phyloP scores from a whole-genome alignment of 2,888 invertebrate genomes.

The Aleiodes alternator region DNA sequence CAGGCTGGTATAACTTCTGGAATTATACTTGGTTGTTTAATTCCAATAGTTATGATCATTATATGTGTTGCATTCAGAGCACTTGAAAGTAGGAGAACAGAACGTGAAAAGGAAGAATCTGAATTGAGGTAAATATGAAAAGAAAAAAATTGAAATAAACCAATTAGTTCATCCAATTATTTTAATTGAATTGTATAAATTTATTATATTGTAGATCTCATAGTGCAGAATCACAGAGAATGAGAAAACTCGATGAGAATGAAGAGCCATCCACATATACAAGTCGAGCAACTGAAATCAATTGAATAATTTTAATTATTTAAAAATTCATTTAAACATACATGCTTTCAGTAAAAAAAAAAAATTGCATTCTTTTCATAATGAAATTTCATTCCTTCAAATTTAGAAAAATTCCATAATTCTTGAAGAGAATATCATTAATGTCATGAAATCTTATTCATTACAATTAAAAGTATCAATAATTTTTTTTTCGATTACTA shows the following conservation, averaged over 20 bases:
- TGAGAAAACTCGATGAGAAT: conserved; percentile 65
- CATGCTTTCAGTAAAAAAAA: not conserved
- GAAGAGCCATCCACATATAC: conserved; percentile 58
- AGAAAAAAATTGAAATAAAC: conserved; percentile 42
- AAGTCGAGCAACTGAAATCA: conserved; percentile 65
- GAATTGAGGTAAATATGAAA: conserved; percentile 68
- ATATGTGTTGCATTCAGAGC: conserved; percentile 82
- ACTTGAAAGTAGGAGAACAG: conserved; percentile 77
- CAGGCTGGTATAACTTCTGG: conserved; percentile 87
- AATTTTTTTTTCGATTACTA: too few species aligned
- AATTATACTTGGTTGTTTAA: conserved; percentile 85
- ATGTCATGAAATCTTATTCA: too few species aligned
- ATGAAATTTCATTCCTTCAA: not conserved
- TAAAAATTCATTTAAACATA: not conserved
- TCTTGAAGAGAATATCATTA: too few species aligned
- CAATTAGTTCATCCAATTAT: not conserved
- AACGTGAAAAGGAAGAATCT: conserved; percentile 76
- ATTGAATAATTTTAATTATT: conserved; percentile 54
- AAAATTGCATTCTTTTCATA: not conserved
- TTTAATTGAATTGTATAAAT: not conserved
- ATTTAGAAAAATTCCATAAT: not conserved
- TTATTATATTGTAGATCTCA: conserved; percentile 58
- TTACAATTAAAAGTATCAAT: too few species aligned
- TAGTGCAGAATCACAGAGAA: conserved; percentile 64
- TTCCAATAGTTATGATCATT: conserved; percentile 84